Base-by-base conservation (phyloP, 37 sponge, comb jelly and placozoan species). In the Chondrilla cf. caribensis region DNA sequence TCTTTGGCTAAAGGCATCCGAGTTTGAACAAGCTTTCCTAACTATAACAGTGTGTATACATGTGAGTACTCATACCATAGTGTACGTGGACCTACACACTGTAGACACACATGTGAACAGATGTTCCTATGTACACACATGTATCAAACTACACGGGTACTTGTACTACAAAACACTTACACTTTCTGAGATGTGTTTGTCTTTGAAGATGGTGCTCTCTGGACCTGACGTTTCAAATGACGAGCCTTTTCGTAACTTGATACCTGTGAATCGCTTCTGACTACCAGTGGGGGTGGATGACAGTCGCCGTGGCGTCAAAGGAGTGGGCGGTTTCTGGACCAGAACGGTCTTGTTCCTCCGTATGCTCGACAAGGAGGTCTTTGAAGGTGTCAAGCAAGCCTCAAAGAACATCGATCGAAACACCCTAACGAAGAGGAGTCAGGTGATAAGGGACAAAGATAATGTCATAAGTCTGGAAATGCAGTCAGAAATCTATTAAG, bases 331-430 rank as follows among this genome's bases (percentile, higher is more conserved):
- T 36, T 68, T 68, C 3, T 31, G 37, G 6, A 2, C 32, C 2
- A 17, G 25, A 19, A 68, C 70, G 32, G 70, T 68, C 70, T 68
- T 68, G 70, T 68, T 68, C 36, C 70, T 4, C 32, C 70, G 2
- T 19, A 68, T 2, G 2, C 31, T 36, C 2, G 4, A 29, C 36
- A 21, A 35, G 4, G 32, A 35, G 19, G 21, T n/a, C 18, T 31
- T 29, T 31, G 6, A 2, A 31, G 26, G 70, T 21, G 2, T 68
- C n/a, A n/a, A n/a, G n/a, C n/a, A n/a, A 21, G 70, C 70, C 6
- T 68, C 70, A 68, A 35, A 68, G 70, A 68, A 68, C 70, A 68
- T 68, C 4, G 70, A 17, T 4, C 32, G 32, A 9, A 68, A 68
- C 37, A 68, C 37, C 70, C 70, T 68, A 2, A 3, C 26, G 32